A percentile compares a stretch with the other conserved stretches of the same genome.
These are phyloP conservation scores for Nemurella pictetii DNA, from an alignment of 2,888 invertebrate genomes.

Conservation along the genomic window DNA sequence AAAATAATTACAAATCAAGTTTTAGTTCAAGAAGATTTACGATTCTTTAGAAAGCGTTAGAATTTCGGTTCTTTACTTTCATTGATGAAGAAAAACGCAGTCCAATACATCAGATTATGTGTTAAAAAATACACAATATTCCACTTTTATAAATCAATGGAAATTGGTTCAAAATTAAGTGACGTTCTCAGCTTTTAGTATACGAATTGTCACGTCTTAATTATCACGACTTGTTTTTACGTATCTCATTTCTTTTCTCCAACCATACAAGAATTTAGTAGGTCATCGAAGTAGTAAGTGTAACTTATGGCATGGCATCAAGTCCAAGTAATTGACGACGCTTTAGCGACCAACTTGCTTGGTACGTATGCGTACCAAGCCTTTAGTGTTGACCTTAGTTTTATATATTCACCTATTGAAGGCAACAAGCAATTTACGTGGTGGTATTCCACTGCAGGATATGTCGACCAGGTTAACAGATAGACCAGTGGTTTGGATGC, in stretches of 20 bases:
- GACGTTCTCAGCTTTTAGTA: background rate
- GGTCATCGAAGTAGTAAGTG: background rate
- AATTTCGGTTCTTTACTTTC: background rate
- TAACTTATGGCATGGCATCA: background rate
- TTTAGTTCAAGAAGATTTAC: background rate
- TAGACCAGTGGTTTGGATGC: too few relatives aligned
- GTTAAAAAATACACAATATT: background rate
- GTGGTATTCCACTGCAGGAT: background rate
- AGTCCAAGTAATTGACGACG: background rate
- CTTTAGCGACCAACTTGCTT: background rate
- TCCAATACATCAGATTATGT: too few relatives aligned
- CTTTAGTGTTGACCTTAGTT: background rate
- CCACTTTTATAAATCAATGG: background rate
- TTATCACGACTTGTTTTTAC: background rate
- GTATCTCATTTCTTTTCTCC: background rate
- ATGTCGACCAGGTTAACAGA: background rate
- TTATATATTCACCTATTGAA: background rate
- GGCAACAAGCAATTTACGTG: background rate
- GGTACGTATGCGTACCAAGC: background rate
- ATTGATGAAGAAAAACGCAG: too few relatives aligned
- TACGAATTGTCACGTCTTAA: background rate
- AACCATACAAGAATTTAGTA: background rate
- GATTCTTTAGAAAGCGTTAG: background rate
- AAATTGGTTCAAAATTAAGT: background rate
- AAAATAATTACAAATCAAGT: background rate